Base-by-base conservation (phyloP, 2,797 vertebrate species). In the Rhadinocentrus ornatus region DNA sequence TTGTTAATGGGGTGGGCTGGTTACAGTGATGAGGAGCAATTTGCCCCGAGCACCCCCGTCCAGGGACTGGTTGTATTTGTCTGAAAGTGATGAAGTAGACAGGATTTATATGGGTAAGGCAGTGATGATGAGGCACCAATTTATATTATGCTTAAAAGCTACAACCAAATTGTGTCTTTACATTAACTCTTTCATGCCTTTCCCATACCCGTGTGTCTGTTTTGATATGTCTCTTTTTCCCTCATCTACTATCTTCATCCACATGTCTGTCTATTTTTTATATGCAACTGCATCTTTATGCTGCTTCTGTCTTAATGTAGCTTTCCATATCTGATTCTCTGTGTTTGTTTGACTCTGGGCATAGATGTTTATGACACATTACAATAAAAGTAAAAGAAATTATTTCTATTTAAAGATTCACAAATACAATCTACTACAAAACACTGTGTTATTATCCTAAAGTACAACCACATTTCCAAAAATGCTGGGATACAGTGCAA, bases 1-100 rank as follows among this genome's bases (percentile, higher is more conserved):
- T 69, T 55, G 56, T 57, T 78, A 63, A 74, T 24, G 56, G 6
- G 44, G 56, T n/a, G 29, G 69, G 60, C 22, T 56, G 59, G 32
- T 64, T 59, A 60, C 52, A 44, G 22, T 29, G 46, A 58, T 7
- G 58, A 66, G 22, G 27, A 39, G 27, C 10, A 22, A 54, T 16
- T 44, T 44, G 41, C 16, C 41, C 35, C 12, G 35, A 37, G 35
- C 12, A 37, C 35, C 10, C 11, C 35, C 6, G 18, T 44, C 18
- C 46, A 62, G 37, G 52, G 55, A 13, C 31, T 35, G 34, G 69
- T 53, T 24, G 34, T 58, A 22, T 53, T 20, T 13, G 20, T 58
- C 22, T 66, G 18, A 62, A 52, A 24, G 39, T 18, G 58, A 60
- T n/a, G 37, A 56, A 34, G 37, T 34, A 44, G 29, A 39, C 50